Conservation (phyloP, 1,140 invertebrate species). For the Gryon sp. region DNA sequence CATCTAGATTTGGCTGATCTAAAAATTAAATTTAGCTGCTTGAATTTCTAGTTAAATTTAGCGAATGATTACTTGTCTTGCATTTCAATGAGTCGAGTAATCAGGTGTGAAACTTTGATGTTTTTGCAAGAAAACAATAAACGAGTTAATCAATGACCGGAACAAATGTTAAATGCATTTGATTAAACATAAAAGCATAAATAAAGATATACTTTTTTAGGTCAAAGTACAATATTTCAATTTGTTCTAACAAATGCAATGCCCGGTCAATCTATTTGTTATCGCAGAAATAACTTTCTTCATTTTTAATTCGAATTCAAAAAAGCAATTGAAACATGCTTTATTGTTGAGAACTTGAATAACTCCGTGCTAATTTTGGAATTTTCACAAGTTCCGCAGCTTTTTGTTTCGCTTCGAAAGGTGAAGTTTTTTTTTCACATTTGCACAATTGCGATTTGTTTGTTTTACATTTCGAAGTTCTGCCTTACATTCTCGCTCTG, state of each 20-base stretch:
- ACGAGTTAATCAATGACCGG: too few species aligned
- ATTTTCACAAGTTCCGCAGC: background rate
- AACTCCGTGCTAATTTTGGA: conserved; percentile 1
- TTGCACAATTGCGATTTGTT: conserved; percentile 9
- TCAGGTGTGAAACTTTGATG: too few species aligned
- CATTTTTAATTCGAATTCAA: background rate
- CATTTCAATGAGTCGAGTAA: too few species aligned
- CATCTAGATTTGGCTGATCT: conserved; percentile 13
- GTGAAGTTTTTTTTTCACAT: conserved; percentile 1
- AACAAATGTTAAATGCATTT: too few species aligned
- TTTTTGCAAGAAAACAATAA: too few species aligned
- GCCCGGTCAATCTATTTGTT: too few species aligned
- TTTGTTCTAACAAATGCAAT: too few species aligned
- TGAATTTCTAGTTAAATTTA: conserved; percentile 8
- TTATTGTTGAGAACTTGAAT: background rate
- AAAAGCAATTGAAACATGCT: background rate
- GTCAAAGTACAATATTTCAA: too few species aligned
- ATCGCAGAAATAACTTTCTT: too few species aligned
- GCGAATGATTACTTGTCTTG: conserved; percentile 12
- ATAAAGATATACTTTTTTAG: too few species aligned
- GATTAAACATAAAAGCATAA: too few species aligned
- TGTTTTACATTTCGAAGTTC: conserved; percentile 2
- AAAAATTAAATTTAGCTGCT: conserved; percentile 22
- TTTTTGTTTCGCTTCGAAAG: background rate
- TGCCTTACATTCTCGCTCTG: background rate